phyloP scores from a whole-genome alignment of 1,140 invertebrate genomes.

The Euura saliciscinereae region DNA sequence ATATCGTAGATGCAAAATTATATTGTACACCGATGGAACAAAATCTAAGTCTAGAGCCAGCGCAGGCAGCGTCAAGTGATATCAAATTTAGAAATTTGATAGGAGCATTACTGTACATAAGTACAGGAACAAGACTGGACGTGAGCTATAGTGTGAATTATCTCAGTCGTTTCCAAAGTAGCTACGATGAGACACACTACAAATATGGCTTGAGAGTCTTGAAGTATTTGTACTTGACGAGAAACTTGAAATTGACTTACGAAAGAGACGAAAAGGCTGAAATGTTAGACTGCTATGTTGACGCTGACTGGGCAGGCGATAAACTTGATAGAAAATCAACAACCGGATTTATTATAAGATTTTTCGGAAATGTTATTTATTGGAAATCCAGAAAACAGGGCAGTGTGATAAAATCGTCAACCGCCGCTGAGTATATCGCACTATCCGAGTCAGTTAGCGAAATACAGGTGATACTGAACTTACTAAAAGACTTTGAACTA shows the following conservation, averaged over 20 bases:
- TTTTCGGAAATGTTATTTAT: slow-evolving; percentile 11
- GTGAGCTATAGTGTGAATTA: slow-evolving; percentile 38
- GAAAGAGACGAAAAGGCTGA: slow-evolving; percentile 5
- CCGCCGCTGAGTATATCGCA: no score
- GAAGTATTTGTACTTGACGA: slow-evolving; percentile 38
- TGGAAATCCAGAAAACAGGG: slow-evolving; percentile 18
- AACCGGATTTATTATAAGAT: not conserved
- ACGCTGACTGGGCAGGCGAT: slow-evolving; percentile 41
- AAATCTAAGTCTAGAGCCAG: not conserved
- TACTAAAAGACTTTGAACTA: no score
- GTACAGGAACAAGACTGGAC: slow-evolving; percentile 32
- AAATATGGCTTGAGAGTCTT: slow-evolving; percentile 30
- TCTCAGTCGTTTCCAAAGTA: slow-evolving; percentile 33
- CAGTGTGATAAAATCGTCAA: no score
- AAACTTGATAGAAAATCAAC: slow-evolving; percentile 33
- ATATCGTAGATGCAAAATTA: slow-evolving; percentile 21
- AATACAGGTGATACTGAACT: no score
- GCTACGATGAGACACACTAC: slow-evolving; percentile 33
- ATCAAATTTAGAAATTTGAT: slow-evolving; percentile 37
- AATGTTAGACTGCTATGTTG: slow-evolving; percentile 33
- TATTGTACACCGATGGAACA: slow-evolving; percentile 19
- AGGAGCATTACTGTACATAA: slow-evolving; percentile 38
- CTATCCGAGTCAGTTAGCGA: no score
- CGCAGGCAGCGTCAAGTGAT: slow-evolving; percentile 11
- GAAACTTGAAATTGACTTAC: slow-evolving; percentile 25